Evolutionary conservation across 2,888 invertebrate species (phyloP), one percentile per base, ranked within the genome.

Genomic region (Aquatica leii): DNA sequence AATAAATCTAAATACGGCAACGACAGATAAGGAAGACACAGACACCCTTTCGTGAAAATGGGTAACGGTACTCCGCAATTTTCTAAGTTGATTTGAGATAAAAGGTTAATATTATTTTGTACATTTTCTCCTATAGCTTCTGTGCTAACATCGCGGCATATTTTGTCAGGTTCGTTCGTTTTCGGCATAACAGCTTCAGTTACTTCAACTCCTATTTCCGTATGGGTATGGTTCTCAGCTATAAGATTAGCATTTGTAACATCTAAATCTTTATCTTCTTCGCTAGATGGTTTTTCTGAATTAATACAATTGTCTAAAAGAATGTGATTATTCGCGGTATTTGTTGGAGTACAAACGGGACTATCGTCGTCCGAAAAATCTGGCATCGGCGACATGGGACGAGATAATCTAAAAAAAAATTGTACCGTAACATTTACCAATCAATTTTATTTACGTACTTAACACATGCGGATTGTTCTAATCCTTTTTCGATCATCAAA

Each of bases 1-100:
- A 99, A 82, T 59, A 97, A 84, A 83, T 98, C 98, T 83, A 98
- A 88, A 80, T 96, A 97, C 71, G 97, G 95, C 69, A 99, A 84
- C 1, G 97, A 97, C 68, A 98, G 84, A 81, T 98, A 99, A 14
- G 99, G 98, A 80, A 98, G 88, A 80, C 97, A 98, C 12, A 98
- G 85, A 77, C 94, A 93, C 50, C 98, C 98, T 83, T 95, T 92
- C 34, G 91, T 89, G 82, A 96, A 97, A 59, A 97, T 85, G 49
- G 89, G 86, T 34, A 98, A 82, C 0, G 98, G 98, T 73, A 97
- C 89, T 9, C 97, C 97, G 81, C 93, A 96, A 55, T 90, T 87
- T 74, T 90, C 82, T 57, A 87, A 86, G 77, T 87, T 87, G 59
- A 92, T 83, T 73, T 90, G 89, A 24, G 89, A 87, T 41, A 87